These are phyloP conservation scores for Etia nguti DNA, from an alignment of 2,113 vertebrate species.

Conservation along the genomic window DNA sequence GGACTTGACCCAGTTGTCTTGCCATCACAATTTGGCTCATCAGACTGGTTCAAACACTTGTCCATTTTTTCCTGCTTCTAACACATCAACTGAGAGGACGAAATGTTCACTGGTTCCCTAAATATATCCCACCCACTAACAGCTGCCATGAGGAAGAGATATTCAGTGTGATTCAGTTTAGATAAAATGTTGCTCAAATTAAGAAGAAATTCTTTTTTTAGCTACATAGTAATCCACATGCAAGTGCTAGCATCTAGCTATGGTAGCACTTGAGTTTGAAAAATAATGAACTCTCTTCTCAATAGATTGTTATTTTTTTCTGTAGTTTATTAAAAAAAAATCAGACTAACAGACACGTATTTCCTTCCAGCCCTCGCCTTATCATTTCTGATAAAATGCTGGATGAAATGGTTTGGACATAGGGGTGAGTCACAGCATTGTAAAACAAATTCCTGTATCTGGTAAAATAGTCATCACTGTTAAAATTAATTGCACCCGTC, in stretches of 20 bases:
- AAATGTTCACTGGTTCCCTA: not conserved
- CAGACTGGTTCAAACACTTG: not conserved
- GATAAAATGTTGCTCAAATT: not conserved
- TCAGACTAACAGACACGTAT: not conserved
- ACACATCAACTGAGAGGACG: not conserved
- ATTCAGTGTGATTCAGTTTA: not conserved
- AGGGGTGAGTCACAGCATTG: slow-evolving; percentile 8
- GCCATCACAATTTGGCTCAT: not conserved
- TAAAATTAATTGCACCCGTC: slow-evolving; percentile 54
- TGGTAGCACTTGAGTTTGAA: not conserved
- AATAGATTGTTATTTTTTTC: not conserved
- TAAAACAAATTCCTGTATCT: slow-evolving; percentile 34
- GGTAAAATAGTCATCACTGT: slow-evolving; percentile 45
- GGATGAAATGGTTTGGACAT: slow-evolving; percentile 15
- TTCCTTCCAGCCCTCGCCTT: not conserved
- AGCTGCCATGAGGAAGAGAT: not conserved
- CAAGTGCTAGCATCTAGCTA: not conserved
- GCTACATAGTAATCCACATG: not conserved
- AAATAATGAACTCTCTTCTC: not conserved
- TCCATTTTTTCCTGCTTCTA: not conserved
- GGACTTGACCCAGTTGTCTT: not conserved
- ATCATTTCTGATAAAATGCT: not conserved
- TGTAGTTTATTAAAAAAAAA: not conserved
- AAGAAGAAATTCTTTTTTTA: not conserved
- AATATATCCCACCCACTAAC: not conserved